Percentiles rank a stretch among this genome's conserved stretches.
phyloP scores from a whole-genome alignment of 2,888 invertebrate species.

The Augiades crinisus region DNA sequence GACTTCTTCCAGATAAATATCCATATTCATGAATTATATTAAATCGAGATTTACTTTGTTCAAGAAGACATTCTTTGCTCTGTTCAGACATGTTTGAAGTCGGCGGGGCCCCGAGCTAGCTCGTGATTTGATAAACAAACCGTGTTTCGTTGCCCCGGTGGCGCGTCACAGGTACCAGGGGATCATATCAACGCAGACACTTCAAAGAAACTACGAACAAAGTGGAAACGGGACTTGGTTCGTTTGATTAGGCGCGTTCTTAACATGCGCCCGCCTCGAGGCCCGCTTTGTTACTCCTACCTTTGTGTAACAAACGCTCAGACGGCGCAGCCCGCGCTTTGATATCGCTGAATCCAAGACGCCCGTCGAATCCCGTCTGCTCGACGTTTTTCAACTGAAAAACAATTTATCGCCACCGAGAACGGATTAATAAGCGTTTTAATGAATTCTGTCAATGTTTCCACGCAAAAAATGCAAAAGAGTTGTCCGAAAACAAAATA shows the following conservation, averaged over 20 bases:
- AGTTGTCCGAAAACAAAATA: slow-evolving; percentile 34
- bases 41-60: not conserved
- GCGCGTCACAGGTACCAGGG: slow-evolving; percentile 53
- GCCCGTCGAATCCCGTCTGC: slow-evolving; percentile 63
- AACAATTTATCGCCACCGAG: not conserved
- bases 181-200: slow-evolving; percentile 59
- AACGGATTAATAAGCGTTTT: slow-evolving; percentile 25
- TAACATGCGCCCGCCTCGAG: slow-evolving; percentile 60
- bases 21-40: not conserved
- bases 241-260: slow-evolving; percentile 77
- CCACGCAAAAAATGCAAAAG: slow-evolving; percentile 16
- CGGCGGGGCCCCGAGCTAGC: slow-evolving; percentile 13
- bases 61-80: slow-evolving; percentile 12
- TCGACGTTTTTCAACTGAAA: too few relatives aligned
- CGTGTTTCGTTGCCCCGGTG: slow-evolving; percentile 25
- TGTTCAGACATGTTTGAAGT: slow-evolving; percentile 15
- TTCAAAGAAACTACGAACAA: slow-evolving; percentile 75
- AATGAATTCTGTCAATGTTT: slow-evolving; percentile 29
- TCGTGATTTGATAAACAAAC: slow-evolving; percentile 27
- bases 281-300: slow-evolving; percentile 65
- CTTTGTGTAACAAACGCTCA: slow-evolving; percentile 53
- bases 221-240: slow-evolving; percentile 66
- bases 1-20: too few relatives aligned
- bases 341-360: slow-evolving; percentile 43
- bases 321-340: slow-evolving; percentile 44